Conservation (phyloP, 2,888 invertebrate genomes). For the Lottia scabra region DNA sequence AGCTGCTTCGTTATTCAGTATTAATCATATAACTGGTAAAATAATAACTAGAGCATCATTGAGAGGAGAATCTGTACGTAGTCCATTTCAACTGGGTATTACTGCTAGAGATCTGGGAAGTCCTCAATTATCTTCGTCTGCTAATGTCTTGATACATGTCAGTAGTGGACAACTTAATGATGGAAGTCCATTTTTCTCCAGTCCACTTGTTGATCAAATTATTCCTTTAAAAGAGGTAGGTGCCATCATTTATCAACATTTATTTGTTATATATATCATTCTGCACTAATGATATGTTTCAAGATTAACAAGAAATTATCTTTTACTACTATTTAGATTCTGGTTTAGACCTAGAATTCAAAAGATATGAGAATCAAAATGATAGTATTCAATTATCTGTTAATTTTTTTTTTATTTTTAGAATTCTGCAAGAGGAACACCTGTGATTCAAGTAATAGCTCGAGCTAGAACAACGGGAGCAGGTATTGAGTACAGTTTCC, state of each 20-base stretch:
- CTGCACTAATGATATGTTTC: too few species aligned
- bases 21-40: conserved; percentile 14
- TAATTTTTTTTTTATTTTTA: too few species aligned
- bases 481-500: conserved; percentile 36
- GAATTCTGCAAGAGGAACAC: conserved; percentile 21
- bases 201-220: conserved; percentile 19
- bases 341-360: too few species aligned
- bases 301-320: background rate
- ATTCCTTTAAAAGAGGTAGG: conserved; percentile 28
- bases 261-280: too few species aligned
- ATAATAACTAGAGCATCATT: conserved; percentile 11
- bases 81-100: conserved; percentile 24
- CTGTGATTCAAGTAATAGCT: conserved; percentile 32
- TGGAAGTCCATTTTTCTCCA: conserved; percentile 38
- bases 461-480: conserved; percentile 31
- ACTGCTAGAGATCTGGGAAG: conserved; percentile 43
- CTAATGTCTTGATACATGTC: conserved; percentile 71
- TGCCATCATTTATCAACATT: too few species aligned
- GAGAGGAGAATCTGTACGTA: conserved; percentile 7
- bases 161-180: conserved; percentile 54
- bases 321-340: too few species aligned
- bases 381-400: too few species aligned
- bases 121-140: conserved; percentile 37
- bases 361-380: too few species aligned
- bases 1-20: conserved; percentile 12